Evolutionary conservation across 2,797 vertebrate genomes (phyloP), one percentile per base, ranked within the genome.

Genomic region (Mormyrops boulengeri): DNA sequence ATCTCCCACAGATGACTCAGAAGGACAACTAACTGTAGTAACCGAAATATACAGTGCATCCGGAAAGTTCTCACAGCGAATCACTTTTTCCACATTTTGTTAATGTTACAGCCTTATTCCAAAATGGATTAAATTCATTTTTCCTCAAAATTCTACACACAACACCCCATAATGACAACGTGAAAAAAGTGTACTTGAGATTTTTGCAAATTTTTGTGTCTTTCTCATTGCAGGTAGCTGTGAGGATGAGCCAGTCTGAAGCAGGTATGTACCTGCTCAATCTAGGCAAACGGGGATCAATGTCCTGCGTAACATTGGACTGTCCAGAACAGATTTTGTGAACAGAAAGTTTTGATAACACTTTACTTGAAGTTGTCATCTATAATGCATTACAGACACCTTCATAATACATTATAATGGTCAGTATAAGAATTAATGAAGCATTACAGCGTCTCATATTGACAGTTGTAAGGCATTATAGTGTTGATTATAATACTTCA

Each of bases 241-340:
- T 90, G 17, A 95, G 91, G 92, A 94, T 94, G 93, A 92, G 89
- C 91, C 92, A 89, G 2, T 93, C 88, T 89, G 93, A 91, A 66
- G 93, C 94, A 95, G 95, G 95, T 96, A 96, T 4, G 92, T 89
- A 90, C 9, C 47, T 50, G n/a, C 8, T 52, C 52, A 47, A 22
- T 84, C n/a, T 19, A 9, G 73, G 2, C 14, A 19, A 8, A 44
- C 2, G n/a, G 38, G 14, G 38, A 44, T 80, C 73, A 80, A 17
- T 9, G 6, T 80, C 2, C 38, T n/a, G 12, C 17, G 38, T 80
- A 44, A 44, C 38, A 80, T 41, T 80, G 73, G 17, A 80, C 73
- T 80, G 17, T 80, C 73, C 38, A 19, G 73, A n/a, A 41, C 34
- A 77, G 14, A 44, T 80, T n/a, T 6, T 44, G 7, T 44, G 73